These are phyloP conservation scores for Rostratula benghalensis DNA, from an alignment of 2,113 vertebrate genomes.

Conservation along the genomic window DNA sequence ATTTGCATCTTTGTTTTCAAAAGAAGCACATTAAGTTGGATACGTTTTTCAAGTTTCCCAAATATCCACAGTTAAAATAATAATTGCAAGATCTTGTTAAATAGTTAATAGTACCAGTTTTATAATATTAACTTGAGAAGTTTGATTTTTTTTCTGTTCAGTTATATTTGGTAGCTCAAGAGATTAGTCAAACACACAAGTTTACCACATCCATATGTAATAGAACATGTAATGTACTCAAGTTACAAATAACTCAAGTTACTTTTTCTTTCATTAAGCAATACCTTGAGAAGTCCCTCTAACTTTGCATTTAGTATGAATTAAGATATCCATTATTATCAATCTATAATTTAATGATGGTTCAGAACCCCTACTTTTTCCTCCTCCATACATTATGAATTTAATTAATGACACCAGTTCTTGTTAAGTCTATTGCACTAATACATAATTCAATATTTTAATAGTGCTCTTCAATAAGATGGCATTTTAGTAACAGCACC, in stretches of 20 bases:
- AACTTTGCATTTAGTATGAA: not conserved
- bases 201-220: rapidly evolving
- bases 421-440: too few species aligned
- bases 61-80: not conserved
- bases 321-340: not conserved
- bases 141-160: not conserved
- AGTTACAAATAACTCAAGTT: too few species aligned
- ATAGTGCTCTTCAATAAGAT: rapidly evolving
- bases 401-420: not conserved
- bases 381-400: not conserved
- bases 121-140: not conserved
- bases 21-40: not conserved
- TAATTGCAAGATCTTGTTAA: not conserved
- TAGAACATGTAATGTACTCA: rapidly evolving
- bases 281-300: not conserved
- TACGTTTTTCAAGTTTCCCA: not conserved
- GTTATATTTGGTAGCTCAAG: not conserved
- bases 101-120: not conserved
- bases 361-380: rapidly evolving
- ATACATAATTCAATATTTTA: not conserved
- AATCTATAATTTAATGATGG: rapidly evolving
- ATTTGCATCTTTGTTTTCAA: rapidly evolving
- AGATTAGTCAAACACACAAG: not conserved
- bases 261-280: not conserved
- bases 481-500: not conserved